Evolutionary conservation across 2,113 vertebrate genomes (phyloP).

Genomic region (Indri indri): DNA sequence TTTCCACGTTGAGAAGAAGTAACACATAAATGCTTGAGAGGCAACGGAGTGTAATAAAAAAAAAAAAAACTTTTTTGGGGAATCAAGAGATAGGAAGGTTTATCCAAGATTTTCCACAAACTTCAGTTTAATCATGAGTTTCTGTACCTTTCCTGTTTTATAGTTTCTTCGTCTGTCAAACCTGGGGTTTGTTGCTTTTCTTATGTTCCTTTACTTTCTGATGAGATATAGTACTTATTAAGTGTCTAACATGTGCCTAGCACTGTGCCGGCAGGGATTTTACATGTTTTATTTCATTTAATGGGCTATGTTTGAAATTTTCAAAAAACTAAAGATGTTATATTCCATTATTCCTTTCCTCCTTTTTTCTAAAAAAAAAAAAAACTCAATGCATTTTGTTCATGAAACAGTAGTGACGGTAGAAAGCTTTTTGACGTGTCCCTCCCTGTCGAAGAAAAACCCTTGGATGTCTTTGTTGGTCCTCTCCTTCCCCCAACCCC

Average conservation of each 20-base stretch:
- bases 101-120: background rate
- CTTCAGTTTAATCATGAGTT: background rate
- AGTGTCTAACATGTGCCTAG: background rate
- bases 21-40: background rate
- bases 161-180: background rate
- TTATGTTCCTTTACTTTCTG: background rate
- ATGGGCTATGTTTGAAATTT: background rate
- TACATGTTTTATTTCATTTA: background rate
- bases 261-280: background rate
- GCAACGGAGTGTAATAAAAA: background rate
- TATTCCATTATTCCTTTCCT: background rate
- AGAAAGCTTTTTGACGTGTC: background rate
- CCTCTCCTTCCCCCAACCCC: rapidly evolving
- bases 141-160: background rate
- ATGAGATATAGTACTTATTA: background rate
- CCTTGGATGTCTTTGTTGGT: background rate
- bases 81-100: background rate
- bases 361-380: background rate
- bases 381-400: background rate
- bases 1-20: background rate
- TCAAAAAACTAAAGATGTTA: background rate
- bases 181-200: background rate
- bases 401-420: background rate
- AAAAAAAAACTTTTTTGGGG: background rate
- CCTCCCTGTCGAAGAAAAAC: background rate